Evolutionary conservation across 2,888 invertebrate genomes (phyloP).

Genomic region (Leptopilina drosophilae): DNA sequence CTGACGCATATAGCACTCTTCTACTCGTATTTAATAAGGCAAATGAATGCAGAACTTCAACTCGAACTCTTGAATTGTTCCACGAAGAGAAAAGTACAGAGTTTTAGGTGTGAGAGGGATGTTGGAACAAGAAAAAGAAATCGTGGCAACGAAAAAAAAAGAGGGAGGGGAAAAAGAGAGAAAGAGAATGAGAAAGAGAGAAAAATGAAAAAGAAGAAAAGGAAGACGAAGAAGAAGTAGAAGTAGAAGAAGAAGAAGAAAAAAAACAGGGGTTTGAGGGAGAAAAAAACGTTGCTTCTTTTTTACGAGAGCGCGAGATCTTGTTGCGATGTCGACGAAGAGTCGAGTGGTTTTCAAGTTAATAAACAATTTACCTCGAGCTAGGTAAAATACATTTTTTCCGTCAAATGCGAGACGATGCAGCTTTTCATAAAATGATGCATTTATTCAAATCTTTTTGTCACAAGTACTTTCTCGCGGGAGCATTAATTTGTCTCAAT

Average conservation of each 20-base stretch:
- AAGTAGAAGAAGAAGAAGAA: conserved; percentile 1
- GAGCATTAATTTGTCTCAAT: conserved; percentile 8
- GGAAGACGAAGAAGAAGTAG: no score
- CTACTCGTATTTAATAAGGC: conserved; percentile 66
- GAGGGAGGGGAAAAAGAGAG: conserved; percentile 48
- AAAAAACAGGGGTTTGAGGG: conserved; percentile 43
- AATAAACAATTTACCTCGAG: conserved; percentile 74
- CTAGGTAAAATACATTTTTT: conserved; percentile 61
- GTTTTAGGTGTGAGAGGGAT: conserved; percentile 40
- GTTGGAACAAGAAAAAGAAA: conserved; percentile 54
- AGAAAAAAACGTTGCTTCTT: conserved; percentile 56
- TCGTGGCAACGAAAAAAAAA: conserved; percentile 48
- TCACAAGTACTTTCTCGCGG: conserved; percentile 5
- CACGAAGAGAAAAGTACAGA: conserved; percentile 42
- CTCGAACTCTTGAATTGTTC: conserved; percentile 58
- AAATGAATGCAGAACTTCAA: conserved; percentile 60
- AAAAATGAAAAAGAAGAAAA: conserved; percentile 49
- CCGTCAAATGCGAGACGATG: neutral
- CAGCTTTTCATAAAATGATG: conserved; percentile 12
- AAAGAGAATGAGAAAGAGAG: conserved; percentile 40
- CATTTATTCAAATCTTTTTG: conserved; percentile 19
- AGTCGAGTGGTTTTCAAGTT: conserved; percentile 73
- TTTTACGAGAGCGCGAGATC: conserved; percentile 58
- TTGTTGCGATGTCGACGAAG: conserved; percentile 60
- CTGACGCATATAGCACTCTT: conserved; percentile 53